Evolutionary conservation across 1,140 invertebrate genomes (phyloP).

Genomic region (Drosophila funebris): DNA sequence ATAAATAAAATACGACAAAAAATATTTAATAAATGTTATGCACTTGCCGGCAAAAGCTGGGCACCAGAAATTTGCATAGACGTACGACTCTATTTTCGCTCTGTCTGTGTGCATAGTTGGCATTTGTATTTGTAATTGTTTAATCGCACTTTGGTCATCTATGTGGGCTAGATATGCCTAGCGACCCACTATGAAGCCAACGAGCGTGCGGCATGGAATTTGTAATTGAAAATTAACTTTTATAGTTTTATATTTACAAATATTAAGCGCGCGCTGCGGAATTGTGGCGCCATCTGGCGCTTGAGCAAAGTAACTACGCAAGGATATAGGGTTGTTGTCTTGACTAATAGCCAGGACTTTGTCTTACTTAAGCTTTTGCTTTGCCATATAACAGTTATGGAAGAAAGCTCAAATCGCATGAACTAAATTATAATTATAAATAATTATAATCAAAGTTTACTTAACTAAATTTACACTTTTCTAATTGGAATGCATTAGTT

Average conservation of each 20-base stretch:
- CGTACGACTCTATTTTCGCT: constrained; percentile 72
- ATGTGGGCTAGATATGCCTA: constrained; percentile 65
- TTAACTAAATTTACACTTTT: neutral
- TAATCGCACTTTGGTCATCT: constrained; percentile 63
- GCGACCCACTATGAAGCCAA: constrained; percentile 26
- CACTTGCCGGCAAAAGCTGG: constrained; percentile 60
- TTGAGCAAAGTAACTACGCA: neutral
- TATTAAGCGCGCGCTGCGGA: neutral
- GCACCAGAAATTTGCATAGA: constrained; percentile 70
- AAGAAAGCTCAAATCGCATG: neutral
- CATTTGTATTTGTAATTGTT: constrained; percentile 51
- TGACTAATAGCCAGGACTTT: constrained; percentile 30
- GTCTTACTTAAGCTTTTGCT: neutral
- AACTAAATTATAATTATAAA: neutral
- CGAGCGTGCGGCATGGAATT: constrained; percentile 61
- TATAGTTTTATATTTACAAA: constrained; percentile 5
- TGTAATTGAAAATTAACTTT: constrained; percentile 63
- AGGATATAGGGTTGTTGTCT: constrained; percentile 44
- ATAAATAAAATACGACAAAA: constrained; percentile 49
- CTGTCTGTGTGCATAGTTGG: constrained; percentile 12
- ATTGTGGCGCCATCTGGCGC: constrained; percentile 50
- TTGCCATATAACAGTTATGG: neutral
- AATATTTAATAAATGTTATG: constrained; percentile 72
- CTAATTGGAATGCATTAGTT: constrained; percentile 1
- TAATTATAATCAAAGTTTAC: neutral